Evolutionary conservation across 2,888 invertebrate species (phyloP).

Genomic region (Flexamia atlantica): DNA sequence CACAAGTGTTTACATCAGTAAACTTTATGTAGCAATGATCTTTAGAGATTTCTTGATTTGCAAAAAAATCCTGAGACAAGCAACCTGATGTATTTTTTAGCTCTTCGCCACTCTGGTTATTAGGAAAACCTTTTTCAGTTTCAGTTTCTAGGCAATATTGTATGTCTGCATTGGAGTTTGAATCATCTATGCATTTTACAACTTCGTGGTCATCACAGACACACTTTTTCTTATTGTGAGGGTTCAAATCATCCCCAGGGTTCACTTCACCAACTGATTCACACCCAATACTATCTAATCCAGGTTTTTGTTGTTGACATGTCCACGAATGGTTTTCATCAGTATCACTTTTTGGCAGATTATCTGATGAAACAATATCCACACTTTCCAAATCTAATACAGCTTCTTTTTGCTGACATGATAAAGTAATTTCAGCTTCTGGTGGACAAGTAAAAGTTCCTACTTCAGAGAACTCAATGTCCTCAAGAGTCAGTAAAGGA

Average conservation of each 20-base stretch:
- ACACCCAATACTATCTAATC: neutral
- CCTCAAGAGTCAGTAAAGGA: neutral
- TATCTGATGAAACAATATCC: neutral
- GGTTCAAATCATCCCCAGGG: neutral
- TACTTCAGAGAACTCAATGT: neutral
- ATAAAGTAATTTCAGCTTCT: neutral
- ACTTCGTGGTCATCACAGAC: neutral
- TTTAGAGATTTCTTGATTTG: conserved; percentile 10
- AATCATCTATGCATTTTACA: neutral
- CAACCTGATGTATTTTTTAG: neutral
- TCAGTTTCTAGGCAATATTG: neutral
- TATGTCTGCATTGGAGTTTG: neutral
- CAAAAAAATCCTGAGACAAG: conserved; percentile 1
- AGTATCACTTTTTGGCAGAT: neutral
- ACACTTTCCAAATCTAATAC: conserved; percentile 1
- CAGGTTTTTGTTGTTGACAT: too few species aligned
- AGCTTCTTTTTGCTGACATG: neutral
- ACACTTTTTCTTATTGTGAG: neutral
- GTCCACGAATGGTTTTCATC: neutral
- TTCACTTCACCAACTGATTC: neutral
- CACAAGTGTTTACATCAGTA: neutral
- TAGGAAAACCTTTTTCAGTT: neutral
- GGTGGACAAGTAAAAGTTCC: neutral
- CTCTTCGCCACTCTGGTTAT: neutral
- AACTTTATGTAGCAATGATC: conserved; percentile 24